Percentiles rank a stretch among this genome's conserved stretches.
These are phyloP conservation scores for Drosophila rhopaloa DNA, from an alignment of 1,140 invertebrate species.

Conservation along the genomic window DNA sequence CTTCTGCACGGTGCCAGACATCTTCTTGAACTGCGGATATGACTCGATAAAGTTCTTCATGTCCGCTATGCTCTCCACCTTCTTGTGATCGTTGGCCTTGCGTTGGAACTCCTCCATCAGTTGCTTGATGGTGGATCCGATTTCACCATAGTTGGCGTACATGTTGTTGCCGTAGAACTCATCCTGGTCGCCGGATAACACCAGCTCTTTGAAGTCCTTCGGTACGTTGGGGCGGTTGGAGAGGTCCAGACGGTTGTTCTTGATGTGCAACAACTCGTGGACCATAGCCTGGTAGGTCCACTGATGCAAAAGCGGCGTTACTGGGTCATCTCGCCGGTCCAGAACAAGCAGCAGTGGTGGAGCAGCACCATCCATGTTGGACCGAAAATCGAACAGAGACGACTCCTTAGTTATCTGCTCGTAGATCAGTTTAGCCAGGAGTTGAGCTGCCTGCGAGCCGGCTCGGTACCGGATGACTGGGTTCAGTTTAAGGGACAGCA, in stretches of 20 bases:
- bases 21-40: conserved; percentile 99
- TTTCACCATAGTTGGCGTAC: conserved; percentile 99
- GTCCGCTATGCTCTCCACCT: conserved; percentile 98
- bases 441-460: conserved; percentile 93
- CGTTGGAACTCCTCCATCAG: conserved; percentile 99
- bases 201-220: conserved; percentile 97
- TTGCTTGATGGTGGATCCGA: conserved; percentile 98
- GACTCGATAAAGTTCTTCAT: conserved; percentile 99
- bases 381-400: conserved; percentile 93
- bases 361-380: conserved; percentile 87
- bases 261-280: conserved; percentile 97
- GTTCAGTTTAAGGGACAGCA: conserved; percentile 96
- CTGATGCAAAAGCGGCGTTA: conserved; percentile 98
- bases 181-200: conserved; percentile 97
- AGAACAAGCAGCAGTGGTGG: conserved; percentile 93
- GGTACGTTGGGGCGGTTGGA: conserved; percentile 91
- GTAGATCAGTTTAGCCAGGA: conserved; percentile 93
- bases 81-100: conserved; percentile 97
- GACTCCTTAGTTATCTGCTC: conserved; percentile 95
- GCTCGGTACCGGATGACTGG: conserved; percentile 96
- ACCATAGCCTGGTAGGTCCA: conserved; percentile 99
- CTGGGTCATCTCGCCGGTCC: conserved; percentile 96
- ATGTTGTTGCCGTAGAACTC: conserved; percentile 99
- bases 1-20: conserved; percentile 98
- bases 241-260: conserved; percentile 97